Percentiles rank a stretch among this genome's conserved stretches.
Evolutionary conservation across 2,888 invertebrate species (phyloP).

Genomic region (Aleiodes testaceus): DNA sequence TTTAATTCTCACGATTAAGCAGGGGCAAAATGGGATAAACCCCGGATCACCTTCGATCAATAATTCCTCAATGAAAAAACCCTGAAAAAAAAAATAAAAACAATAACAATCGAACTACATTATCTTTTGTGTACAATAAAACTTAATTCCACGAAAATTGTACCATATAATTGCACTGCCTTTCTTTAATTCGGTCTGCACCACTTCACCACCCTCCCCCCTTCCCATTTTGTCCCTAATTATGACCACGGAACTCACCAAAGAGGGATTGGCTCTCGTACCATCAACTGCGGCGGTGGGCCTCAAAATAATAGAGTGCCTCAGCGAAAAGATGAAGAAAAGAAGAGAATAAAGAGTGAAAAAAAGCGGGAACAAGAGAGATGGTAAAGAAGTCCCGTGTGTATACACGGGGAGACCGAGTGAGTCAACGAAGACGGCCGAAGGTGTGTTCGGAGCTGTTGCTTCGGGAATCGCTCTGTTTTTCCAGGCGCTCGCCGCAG

Average conservation of each 20-base stretch:
- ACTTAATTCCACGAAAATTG: conserved; percentile 10
- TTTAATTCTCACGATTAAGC: no score
- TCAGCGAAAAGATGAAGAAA: conserved; percentile 34
- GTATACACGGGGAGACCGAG: conserved; percentile 7
- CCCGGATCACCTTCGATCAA: no score
- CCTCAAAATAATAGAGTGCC: conserved; percentile 59
- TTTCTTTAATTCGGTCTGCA: conserved; percentile 27
- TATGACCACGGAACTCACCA: conserved; percentile 54
- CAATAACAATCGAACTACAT: conserved; percentile 29
- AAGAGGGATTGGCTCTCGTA: conserved; percentile 20
- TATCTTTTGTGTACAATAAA: conserved; percentile 30
- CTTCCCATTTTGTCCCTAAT: conserved; percentile 59
- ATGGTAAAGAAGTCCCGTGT: neutral
- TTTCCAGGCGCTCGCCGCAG: conserved; percentile 41
- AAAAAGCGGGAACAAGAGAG: conserved; percentile 24
- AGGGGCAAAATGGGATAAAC: no score
- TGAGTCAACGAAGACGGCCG: conserved; percentile 45
- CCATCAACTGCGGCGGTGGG: conserved; percentile 57
- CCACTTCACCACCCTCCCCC: conserved; percentile 48
- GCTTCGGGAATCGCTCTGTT: conserved; percentile 3
- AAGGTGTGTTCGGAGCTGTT: conserved; percentile 33
- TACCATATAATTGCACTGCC: neutral
- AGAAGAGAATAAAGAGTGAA: conserved; percentile 9
- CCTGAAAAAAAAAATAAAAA: conserved; percentile 7
- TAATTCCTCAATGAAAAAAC: no score